Base-by-base conservation (phyloP, 2,888 invertebrate species). In the Ephialtes manifestator region DNA sequence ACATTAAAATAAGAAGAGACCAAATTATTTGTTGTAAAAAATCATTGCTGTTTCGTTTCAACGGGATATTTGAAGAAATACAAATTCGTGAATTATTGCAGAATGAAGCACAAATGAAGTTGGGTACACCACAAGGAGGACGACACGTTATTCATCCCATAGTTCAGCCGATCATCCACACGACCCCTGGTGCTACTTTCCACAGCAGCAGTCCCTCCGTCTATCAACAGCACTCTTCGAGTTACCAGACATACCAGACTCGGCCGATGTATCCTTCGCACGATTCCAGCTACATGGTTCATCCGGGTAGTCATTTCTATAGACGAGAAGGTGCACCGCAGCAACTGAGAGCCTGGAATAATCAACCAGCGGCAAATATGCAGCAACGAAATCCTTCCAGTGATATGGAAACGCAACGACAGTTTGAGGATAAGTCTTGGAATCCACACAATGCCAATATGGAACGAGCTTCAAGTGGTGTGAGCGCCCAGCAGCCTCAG, bases 81-180 rank as follows among this genome's bases (percentile, higher is more conserved):
- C 53, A 68, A 70, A 31, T 51, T 7, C 1, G 5, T 35, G 39
- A n/a, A 35, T 20, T 31, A 11, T 53, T 53, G 1, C 71, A 72
- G 71, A 18, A 43, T 7, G 55, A 72, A 5, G 39, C 24, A 31
- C 20, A 39, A 24, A 31, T n/a, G 31, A 58, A 15, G 20, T 35
- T 72, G 55, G 43, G 18, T 4, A 55, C 18, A 7, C 20, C 39
- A 39, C 55, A 72, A 10, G 71, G 53, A 39, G 46, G 48, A n/a
- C 15, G 48, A 53, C 53, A 71, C 43, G 13, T 58, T 24, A 58
- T 58, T 58, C 58, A 43, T 24, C 39, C 20, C 0, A 46, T 43
- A 0, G 20, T 55, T 7, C 24, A 24, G 15, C 46, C 55, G 3
- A 43, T 39, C 13, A 58, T 46, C 2, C 13, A n/a, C 35, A 63